Evolutionary conservation across 2,888 invertebrate species (phyloP), one percentile per base, ranked within the genome.

Genomic region (Arrhopalites spinosus): DNA sequence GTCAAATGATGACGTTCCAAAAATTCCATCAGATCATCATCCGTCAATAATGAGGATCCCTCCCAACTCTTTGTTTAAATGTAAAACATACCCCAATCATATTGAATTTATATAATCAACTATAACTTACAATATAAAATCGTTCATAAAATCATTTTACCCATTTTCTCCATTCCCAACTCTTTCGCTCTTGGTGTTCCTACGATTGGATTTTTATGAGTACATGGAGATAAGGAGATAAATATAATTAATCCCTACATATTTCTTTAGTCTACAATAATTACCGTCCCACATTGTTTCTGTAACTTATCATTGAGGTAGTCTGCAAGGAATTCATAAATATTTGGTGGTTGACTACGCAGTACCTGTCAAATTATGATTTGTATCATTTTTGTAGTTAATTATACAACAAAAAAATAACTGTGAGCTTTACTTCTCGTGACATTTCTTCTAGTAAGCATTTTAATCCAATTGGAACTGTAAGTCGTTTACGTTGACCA

Each of bases 401-500:
- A n/a, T n/a, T n/a, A n/a, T 30, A 56, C 17, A 43, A 11, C 2
- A 69, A 30, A 59, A 43, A 29, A 53, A 20, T 61, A 23, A 43
- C 7, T n/a, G 29, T 29, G 53, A 15, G 23, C 7, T 45, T 71
- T 67, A 80, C 80, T 75, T 82, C 82, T 59, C 78, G 75, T 1
- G 81, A 79, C 67, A 81, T 79, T 47, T 81, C 81, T 73, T 82
- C 82, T n/a, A 82, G 61, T 15, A 83, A 74, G 8, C 77, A 74
- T 73, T 81, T 81, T 8, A 81, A 77, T 0, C 82, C 81, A 23
- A 68, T 71, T 2, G 81, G 81, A n/a, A 83, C 77, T 23, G 80
- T 79, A 63, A 81, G 81, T 7, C 80, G 76, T 70, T 81, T 82
- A 45, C 81, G 63, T 67, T 81, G 80, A 0, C 82, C 82, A 71